These are phyloP conservation scores for Ashinkailepas kermadecensis DNA, from an alignment of 2,888 invertebrate genomes.

Conservation along the genomic window DNA sequence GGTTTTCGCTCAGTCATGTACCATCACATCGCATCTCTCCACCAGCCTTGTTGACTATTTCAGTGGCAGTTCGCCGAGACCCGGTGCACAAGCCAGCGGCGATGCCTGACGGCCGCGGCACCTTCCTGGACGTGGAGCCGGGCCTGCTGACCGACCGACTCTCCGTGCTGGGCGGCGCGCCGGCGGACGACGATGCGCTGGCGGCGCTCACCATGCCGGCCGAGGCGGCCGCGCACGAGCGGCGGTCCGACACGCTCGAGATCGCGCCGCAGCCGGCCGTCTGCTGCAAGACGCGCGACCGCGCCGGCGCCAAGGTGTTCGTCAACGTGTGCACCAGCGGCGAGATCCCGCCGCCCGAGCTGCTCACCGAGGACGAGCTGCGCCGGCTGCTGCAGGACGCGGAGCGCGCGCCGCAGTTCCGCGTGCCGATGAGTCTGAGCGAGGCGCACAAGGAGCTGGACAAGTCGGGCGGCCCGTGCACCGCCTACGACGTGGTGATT, in stretches of 20 bases:
- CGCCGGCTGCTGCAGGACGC: background rate
- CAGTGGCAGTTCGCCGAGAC: no score
- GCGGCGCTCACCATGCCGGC: conserved; percentile 13
- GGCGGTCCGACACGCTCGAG: conserved; percentile 5
- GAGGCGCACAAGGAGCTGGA: conserved; percentile 18
- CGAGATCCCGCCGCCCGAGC: background rate
- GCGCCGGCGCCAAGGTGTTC: conserved; percentile 15
- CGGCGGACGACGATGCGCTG: background rate
- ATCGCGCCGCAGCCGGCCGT: background rate
- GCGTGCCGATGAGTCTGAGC: conserved; percentile 17
- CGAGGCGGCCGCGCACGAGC: background rate
- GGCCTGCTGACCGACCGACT: background rate
- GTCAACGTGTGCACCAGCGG: conserved; percentile 17
- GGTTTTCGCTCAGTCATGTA: no score
- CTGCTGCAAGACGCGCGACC: conserved; percentile 12
- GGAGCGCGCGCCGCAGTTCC: background rate
- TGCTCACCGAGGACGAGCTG: background rate
- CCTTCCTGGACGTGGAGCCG: conserved; percentile 14
- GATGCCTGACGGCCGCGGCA: background rate
- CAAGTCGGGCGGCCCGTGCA: background rate
- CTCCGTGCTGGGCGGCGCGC: background rate
- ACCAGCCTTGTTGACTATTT: no score
- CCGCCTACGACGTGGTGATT: conserved; percentile 12
- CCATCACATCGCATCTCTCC: no score
- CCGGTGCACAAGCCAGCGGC: background rate